These are phyloP conservation scores for Thymelicus lineola DNA, from an alignment of 2,888 invertebrate species.

Conservation along the genomic window DNA sequence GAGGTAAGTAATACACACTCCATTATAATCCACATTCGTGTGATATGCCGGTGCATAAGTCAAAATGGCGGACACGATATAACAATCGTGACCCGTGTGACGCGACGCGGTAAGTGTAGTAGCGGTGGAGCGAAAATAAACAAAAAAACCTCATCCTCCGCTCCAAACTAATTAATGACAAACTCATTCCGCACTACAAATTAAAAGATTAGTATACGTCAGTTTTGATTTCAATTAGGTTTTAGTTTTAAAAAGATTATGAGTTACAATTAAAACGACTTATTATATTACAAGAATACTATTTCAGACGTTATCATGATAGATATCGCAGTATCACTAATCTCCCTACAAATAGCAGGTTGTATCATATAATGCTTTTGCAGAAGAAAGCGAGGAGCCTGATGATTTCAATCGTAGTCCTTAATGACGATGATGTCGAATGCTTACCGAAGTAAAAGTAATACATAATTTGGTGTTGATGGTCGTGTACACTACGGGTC, in stretches of 20 bases:
- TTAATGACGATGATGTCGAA: not conserved
- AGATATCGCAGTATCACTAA: not conserved
- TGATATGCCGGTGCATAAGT: constrained; percentile 36
- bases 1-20: constrained; percentile 20
- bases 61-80: constrained; percentile 38
- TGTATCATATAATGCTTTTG: constrained; percentile 32
- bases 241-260: not conserved
- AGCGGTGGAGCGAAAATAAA: constrained; percentile 29
- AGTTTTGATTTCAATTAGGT: not conserved
- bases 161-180: constrained; percentile 22
- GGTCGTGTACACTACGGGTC: not conserved
- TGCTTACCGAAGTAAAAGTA: not conserved
- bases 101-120: constrained; percentile 35
- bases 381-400: constrained; percentile 34
- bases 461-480: not conserved
- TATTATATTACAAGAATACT: not conserved
- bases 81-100: constrained; percentile 39
- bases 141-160: constrained; percentile 29
- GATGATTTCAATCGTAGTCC: not conserved
- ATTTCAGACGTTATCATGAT: not conserved
- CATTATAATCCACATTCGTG: constrained; percentile 29
- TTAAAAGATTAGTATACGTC: not conserved
- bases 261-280: not conserved
- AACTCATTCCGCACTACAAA: not conserved
- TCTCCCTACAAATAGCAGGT: constrained; percentile 4